These are phyloP conservation scores for Microtus oregoni DNA, from an alignment of 2,113 vertebrate species.

Conservation along the genomic window DNA sequence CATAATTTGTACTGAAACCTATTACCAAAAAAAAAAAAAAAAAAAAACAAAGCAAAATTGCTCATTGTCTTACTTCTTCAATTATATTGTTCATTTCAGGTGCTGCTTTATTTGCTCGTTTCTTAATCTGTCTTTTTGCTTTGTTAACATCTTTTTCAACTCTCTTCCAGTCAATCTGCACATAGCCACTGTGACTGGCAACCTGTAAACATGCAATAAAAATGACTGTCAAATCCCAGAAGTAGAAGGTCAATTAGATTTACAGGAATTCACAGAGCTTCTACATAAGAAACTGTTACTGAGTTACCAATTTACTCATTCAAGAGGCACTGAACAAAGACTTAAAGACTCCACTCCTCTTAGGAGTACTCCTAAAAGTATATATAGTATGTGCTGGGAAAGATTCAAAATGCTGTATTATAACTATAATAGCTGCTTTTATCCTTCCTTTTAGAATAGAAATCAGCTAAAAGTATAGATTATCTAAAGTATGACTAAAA, in stretches of 20 bases:
- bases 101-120: conserved; percentile 93
- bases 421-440: conserved; percentile 41
- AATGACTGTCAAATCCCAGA: conserved; percentile 41
- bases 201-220: conserved; percentile 88
- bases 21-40: not conserved
- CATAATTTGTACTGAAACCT: conserved; percentile 25
- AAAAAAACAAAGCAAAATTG: not conserved
- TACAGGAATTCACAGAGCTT: conserved; percentile 53
- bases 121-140: conserved; percentile 97
- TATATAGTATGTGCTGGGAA: not conserved
- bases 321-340: conserved; percentile 27
- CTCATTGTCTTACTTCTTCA: conserved; percentile 92
- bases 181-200: conserved; percentile 97
- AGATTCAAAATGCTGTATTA: not conserved
- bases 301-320: conserved; percentile 54
- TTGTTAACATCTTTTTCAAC: conserved; percentile 99
- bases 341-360: not conserved
- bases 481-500: conserved; percentile 35
- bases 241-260: conserved; percentile 46
- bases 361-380: conserved; percentile 28
- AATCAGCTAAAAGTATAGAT: conserved; percentile 46
- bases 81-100: conserved; percentile 96
- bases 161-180: conserved; percentile 98
- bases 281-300: conserved; percentile 27
- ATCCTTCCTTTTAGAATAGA: conserved; percentile 42